Conservation (phyloP, 2,888 invertebrate species). For the Toxonevra muliebris region DNA sequence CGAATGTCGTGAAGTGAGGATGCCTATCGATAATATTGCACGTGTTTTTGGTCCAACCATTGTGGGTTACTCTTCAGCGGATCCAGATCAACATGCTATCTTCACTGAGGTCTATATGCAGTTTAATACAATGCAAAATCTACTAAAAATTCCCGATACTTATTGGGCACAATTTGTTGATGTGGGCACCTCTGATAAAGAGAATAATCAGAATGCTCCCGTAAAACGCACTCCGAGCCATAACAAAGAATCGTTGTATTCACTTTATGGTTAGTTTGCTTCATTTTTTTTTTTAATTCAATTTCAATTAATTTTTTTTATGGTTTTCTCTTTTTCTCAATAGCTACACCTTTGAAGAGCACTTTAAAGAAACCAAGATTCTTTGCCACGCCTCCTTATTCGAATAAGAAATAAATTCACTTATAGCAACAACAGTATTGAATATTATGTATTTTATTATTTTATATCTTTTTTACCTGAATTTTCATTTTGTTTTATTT, state of each 20-base stretch:
- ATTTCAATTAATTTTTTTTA: slow-evolving; percentile 21
- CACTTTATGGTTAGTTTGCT: slow-evolving; percentile 55
- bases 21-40: slow-evolving; percentile 89
- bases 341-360: slow-evolving; percentile 61
- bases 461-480: not conserved
- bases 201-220: slow-evolving; percentile 37
- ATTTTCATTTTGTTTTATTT: not conserved
- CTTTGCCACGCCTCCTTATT: slow-evolving; percentile 56
- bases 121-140: slow-evolving; percentile 74
- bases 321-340: slow-evolving; percentile 1
- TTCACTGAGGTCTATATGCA: slow-evolving; percentile 82
- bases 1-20: slow-evolving; percentile 84
- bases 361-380: slow-evolving; percentile 62
- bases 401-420: slow-evolving; percentile 18
- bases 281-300: not conserved
- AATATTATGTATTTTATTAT: no score
- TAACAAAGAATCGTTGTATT: slow-evolving; percentile 51
- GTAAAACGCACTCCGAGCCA: slow-evolving; percentile 44
- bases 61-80: slow-evolving; percentile 84
- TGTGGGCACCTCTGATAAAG: slow-evolving; percentile 44
- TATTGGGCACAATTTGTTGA: slow-evolving; percentile 72
- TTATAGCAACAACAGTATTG: no score
- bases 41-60: slow-evolving; percentile 94
- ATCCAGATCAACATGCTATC: slow-evolving; percentile 77
- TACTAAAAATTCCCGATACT: slow-evolving; percentile 76